A percentile compares a stretch with the other conserved stretches of the same genome.
phyloP scores from a whole-genome alignment of 2,113 vertebrate species.

The Psilopsiagon aurifrons region DNA sequence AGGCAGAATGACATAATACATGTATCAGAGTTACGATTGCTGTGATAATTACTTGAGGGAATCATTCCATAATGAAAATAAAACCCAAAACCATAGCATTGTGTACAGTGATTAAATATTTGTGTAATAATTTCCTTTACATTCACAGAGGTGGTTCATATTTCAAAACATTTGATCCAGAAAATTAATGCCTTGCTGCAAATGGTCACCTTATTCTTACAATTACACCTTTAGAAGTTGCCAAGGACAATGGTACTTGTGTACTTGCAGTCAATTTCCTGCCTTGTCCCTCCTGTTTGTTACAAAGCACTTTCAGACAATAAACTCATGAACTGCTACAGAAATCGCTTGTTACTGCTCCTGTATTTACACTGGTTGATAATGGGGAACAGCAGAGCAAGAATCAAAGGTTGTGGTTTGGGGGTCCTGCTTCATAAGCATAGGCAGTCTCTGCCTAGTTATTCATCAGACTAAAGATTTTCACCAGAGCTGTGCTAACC shows the following conservation, averaged over 20 bases:
- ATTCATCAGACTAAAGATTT: slow-evolving; percentile 55
- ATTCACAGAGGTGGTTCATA: neutral
- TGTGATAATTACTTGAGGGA: slow-evolving; percentile 20
- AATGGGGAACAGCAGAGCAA: neutral
- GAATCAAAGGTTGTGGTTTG: neutral
- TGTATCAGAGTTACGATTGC: slow-evolving; percentile 44
- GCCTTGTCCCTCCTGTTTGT: neutral
- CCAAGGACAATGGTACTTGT: neutral
- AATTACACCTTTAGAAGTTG: neutral
- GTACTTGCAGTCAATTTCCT: neutral
- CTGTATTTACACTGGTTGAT: neutral
- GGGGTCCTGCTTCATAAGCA: neutral
- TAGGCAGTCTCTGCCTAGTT: neutral
- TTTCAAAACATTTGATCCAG: neutral
- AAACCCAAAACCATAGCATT: neutral
- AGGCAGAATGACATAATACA: neutral
- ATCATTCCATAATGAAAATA: slow-evolving; percentile 10
- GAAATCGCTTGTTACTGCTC: neutral
- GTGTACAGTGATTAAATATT: neutral
- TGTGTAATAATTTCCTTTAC: slow-evolving; percentile 12
- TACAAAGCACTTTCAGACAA: neutral
- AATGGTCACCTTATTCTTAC: neutral
- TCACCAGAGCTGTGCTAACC: slow-evolving; percentile 32
- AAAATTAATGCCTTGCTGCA: neutral
- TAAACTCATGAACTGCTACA: neutral